phyloP scores from a whole-genome alignment of 2,888 invertebrate genomes.

The Acrocyrtus sp. region DNA sequence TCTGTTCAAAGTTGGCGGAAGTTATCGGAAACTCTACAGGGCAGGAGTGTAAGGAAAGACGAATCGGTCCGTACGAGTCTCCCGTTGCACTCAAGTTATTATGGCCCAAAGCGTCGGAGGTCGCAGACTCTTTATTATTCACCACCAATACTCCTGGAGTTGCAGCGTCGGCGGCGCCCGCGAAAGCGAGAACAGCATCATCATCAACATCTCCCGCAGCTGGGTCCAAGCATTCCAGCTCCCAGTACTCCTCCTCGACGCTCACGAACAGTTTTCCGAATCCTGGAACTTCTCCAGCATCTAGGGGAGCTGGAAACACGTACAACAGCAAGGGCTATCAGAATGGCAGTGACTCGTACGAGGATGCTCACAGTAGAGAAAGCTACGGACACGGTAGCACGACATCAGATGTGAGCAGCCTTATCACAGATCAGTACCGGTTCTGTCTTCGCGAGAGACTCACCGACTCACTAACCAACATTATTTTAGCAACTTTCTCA shows the following conservation, averaged over 20 bases:
- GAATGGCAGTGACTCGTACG: conserved; percentile 24
- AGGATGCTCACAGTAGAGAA: conserved; percentile 9
- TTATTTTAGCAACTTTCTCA: too few species aligned
- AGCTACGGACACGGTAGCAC: conserved; percentile 15
- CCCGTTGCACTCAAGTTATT: conserved; percentile 63
- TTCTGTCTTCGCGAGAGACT: conserved; percentile 90
- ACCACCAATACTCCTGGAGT: background rate
- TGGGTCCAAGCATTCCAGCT: conserved; percentile 37
- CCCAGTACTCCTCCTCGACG: conserved; percentile 35
- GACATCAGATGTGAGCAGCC: conserved; percentile 44
- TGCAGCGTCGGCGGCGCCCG: conserved; percentile 30
- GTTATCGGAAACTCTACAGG: conserved; percentile 88
- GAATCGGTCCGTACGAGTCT: conserved; percentile 76
- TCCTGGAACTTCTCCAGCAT: conserved; percentile 10
- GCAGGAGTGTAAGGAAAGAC: conserved; percentile 90
- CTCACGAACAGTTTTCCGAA: conserved; percentile 44
- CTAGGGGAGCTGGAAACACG: conserved; percentile 16
- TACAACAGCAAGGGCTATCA: conserved; percentile 20
- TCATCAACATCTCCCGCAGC: background rate
- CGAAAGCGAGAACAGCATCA: conserved; percentile 23
- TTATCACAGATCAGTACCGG: conserved; percentile 68
- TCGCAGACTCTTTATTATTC: conserved; percentile 57
- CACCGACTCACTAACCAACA: conserved; percentile 78
- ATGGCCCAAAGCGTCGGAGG: conserved; percentile 74
- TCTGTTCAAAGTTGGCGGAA: too few species aligned